phyloP scores from a whole-genome alignment of 37 sponge, comb jelly and placozoan genomes.

The Haliclona indistincta region DNA sequence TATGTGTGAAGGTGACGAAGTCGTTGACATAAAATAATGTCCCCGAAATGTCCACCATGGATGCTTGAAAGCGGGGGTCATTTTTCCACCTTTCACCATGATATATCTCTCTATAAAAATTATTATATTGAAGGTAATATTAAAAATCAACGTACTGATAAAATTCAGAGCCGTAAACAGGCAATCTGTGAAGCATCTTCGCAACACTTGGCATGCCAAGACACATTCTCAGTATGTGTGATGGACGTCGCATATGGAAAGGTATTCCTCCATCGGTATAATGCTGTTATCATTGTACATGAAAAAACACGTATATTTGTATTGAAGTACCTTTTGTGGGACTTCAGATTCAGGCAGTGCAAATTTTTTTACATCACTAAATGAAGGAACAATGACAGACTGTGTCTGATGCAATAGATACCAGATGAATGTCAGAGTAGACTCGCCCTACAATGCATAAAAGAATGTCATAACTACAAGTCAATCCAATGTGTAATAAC shows the following conservation, averaged over 20 bases:
- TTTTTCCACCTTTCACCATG: conserved; percentile 3
- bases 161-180: background rate
- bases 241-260: background rate
- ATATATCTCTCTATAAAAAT: conserved; percentile 5
- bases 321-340: background rate
- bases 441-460: background rate
- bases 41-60: background rate
- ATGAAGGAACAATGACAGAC: background rate
- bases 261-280: background rate
- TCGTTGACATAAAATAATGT: background rate
- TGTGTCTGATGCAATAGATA: background rate
- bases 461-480: background rate
- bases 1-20: background rate
- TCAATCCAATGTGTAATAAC: too few relatives aligned
- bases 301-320: too few relatives aligned
- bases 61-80: background rate
- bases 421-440: background rate
- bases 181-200: background rate
- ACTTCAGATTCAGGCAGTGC: background rate
- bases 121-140: background rate
- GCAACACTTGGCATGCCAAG: background rate
- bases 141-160: background rate
- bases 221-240: background rate
- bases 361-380: background rate
- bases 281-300: background rate